Evolutionary conservation across 2,113 vertebrate species (phyloP).

Genomic region (Craseonycteris thonglongyai): DNA sequence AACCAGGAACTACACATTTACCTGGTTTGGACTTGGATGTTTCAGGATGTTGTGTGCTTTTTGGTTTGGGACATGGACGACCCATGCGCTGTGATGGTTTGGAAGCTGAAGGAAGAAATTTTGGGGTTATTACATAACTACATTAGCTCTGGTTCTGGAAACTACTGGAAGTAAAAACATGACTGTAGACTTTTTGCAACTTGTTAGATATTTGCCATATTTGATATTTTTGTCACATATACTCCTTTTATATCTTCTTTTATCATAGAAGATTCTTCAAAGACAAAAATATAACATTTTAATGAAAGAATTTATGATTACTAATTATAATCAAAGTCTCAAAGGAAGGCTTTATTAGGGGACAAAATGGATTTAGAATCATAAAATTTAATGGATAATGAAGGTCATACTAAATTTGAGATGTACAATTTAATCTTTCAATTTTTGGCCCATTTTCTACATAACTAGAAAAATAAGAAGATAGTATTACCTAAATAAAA

Average conservation of each 20-base stretch:
- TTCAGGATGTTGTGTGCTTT: constrained; percentile 64
- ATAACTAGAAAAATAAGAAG: constrained; percentile 8
- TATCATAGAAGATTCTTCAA: neutral
- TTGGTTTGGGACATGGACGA: constrained; percentile 59
- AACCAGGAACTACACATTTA: constrained; percentile 68
- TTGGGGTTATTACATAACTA: neutral
- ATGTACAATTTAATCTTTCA: neutral
- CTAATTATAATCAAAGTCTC: neutral
- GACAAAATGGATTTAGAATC: neutral
- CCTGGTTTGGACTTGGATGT: constrained; percentile 72
- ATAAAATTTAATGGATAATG: constrained; percentile 7
- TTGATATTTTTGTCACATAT: neutral
- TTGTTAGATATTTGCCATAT: neutral
- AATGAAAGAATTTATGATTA: neutral
- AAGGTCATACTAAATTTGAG: neutral
- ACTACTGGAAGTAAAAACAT: neutral
- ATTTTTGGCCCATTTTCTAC: neutral
- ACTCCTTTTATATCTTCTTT: neutral
- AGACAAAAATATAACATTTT: neutral
- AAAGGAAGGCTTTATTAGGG: neutral
- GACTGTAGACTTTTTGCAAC: neutral
- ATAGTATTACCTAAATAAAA: neutral
- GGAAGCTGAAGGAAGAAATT: constrained; percentile 73
- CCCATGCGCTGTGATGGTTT: constrained; percentile 60
- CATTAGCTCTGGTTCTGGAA: neutral